These are phyloP conservation scores for Geodia barretti DNA, from an alignment of 37 sponge, comb jelly and placozoan species.

Conservation along the genomic window DNA sequence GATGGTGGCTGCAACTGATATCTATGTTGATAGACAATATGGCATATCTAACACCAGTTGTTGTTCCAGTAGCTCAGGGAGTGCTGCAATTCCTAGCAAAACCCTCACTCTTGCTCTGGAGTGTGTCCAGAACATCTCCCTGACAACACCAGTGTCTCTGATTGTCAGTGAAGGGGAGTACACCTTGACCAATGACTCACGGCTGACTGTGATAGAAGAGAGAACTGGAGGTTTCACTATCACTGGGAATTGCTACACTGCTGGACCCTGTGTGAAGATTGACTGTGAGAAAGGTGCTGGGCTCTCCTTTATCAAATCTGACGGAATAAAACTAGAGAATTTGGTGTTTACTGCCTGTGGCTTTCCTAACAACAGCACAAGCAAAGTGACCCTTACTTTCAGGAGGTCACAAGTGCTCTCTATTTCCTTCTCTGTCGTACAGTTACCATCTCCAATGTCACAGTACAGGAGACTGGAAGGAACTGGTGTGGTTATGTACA, in stretches of 20 bases:
- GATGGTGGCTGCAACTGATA: too few relatives aligned
- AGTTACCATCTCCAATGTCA: slow-evolving; percentile 15
- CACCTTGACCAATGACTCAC: neutral
- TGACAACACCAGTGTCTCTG: neutral
- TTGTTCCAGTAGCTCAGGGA: too few relatives aligned
- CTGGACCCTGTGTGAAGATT: neutral
- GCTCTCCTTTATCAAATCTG: slow-evolving; percentile 25
- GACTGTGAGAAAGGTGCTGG: slow-evolving; percentile 31
- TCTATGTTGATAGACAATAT: too few relatives aligned
- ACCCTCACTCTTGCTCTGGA: slow-evolving; percentile 32
- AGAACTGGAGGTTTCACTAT: neutral
- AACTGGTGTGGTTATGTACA: slow-evolving; percentile 49
- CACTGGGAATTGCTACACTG: too few relatives aligned
- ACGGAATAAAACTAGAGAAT: slow-evolving; percentile 5
- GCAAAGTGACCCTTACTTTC: neutral
- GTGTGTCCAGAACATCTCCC: slow-evolving; percentile 4
- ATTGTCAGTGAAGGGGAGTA: slow-evolving; percentile 8
- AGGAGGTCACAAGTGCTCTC: slow-evolving; percentile 8
- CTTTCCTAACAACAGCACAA: slow-evolving; percentile 15
- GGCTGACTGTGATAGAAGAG: neutral
- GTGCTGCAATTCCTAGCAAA: too few relatives aligned
- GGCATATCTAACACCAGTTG: too few relatives aligned
- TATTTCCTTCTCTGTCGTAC: slow-evolving; percentile 43
- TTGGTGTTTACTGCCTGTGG: slow-evolving; percentile 1
- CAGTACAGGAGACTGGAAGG: slow-evolving; percentile 13